Evolutionary conservation across 2,797 vertebrate species (phyloP).

Genomic region (Alfaro cultratus): DNA sequence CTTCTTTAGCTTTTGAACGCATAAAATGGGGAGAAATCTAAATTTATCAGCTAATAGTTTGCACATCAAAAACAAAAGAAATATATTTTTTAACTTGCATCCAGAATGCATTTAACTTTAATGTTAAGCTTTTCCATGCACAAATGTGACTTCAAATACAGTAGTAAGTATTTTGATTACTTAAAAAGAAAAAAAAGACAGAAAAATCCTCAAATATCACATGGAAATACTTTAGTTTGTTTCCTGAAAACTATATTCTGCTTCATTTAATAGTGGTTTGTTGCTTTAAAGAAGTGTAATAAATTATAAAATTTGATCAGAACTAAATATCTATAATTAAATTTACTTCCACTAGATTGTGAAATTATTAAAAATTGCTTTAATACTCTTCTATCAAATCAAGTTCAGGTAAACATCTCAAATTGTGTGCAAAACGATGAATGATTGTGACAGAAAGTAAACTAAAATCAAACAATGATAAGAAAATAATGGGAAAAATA

Average conservation of each 20-base stretch:
- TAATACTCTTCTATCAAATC: neutral
- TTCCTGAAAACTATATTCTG: neutral
- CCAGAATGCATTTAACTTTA: neutral
- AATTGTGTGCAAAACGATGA: neutral
- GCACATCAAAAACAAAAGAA: neutral
- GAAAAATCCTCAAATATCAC: neutral
- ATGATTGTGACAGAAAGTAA: neutral
- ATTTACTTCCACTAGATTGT: neutral
- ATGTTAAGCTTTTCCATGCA: neutral
- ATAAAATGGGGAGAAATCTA: neutral
- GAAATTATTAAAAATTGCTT: neutral
- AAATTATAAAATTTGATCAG: neutral
- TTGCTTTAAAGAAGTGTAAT: neutral
- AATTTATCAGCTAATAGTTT: neutral
- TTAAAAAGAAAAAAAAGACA: neutral
- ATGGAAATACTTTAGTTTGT: neutral
- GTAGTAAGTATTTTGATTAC: neutral
- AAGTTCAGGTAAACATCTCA: neutral
- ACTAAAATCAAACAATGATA: neutral
- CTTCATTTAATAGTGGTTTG: neutral
- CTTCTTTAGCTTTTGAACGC: neutral
- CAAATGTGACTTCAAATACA: neutral
- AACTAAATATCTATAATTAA: neutral
- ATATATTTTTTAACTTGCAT: neutral
- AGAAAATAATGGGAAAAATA: neutral